phyloP scores from a whole-genome alignment of 2,113 vertebrate species.

The Callipepla californica region DNA sequence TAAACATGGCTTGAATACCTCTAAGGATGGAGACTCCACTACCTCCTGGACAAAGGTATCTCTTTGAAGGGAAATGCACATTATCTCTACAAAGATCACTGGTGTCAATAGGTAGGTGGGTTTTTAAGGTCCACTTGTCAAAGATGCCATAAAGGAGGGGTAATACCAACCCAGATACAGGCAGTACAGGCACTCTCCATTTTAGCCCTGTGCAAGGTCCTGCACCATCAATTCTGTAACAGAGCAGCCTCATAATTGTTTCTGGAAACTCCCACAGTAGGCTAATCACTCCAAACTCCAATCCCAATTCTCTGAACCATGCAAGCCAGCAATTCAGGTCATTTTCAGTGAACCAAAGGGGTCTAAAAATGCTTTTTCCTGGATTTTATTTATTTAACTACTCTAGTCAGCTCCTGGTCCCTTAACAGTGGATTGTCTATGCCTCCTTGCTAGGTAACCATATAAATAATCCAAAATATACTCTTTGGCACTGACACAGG shows the following conservation, averaged over 20 bases:
- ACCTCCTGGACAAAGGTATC: no score
- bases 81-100: background rate
- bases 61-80: background rate
- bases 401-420: background rate
- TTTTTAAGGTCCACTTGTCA: background rate
- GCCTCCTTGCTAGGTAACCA: background rate
- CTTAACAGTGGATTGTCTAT: fast-evolving
- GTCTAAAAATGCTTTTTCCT: background rate
- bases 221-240: background rate
- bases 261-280: background rate
- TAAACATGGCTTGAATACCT: no score
- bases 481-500: background rate
- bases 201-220: background rate
- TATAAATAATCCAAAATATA: background rate
- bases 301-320: background rate
- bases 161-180: background rate
- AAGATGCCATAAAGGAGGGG: background rate
- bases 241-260: background rate
- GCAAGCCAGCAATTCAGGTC: background rate
- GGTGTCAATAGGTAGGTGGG: background rate
- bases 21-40: no score
- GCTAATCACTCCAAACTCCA: background rate
- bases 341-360: background rate
- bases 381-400: background rate
- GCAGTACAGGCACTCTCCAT: background rate